Evolutionary conservation across 2,113 vertebrate species (phyloP).

Genomic region (rabbit (Oryctolagus cuniculus)): mOryCun1.1 NC_091434.1:12324501-12325000

Average conservation of each 20-base stretch:
- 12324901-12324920: background rate
- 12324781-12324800: background rate
- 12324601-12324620: too few species aligned
- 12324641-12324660: background rate
- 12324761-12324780: background rate
- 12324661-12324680: background rate
- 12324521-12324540: too few species aligned
- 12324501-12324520: too few species aligned
- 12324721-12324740: background rate
- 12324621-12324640: background rate
- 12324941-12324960: background rate
- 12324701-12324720: background rate
- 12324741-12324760: background rate
- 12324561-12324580: too few species aligned
- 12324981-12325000: slow-evolving; percentile 3
- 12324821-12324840: background rate
- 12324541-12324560: too few species aligned
- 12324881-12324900: background rate
- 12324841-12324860: background rate
- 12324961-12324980: slow-evolving; percentile 3
- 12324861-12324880: background rate
- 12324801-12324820: background rate
- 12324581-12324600: too few species aligned
- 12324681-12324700: background rate
- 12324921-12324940: background rate